phyloP scores from a whole-genome alignment of 1,140 invertebrate species.

The Ruditapes philippinarum region DNA sequence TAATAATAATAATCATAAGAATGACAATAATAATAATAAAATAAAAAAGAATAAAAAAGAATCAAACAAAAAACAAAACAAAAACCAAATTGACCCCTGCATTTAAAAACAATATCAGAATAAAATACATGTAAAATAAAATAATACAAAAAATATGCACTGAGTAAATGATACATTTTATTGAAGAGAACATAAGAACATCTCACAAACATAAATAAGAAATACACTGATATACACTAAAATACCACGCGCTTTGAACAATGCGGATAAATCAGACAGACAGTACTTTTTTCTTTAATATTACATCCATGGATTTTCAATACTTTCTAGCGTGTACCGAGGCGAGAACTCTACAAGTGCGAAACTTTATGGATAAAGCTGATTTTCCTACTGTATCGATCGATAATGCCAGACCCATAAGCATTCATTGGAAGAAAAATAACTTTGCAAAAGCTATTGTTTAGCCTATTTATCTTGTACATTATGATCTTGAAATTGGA shows the following conservation, averaged over 20 bases:
- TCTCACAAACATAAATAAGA: no score
- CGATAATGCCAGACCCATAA: conserved; percentile 33
- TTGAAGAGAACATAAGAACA: no score
- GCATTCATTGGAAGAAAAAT: conserved; percentile 1
- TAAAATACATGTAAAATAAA: no score
- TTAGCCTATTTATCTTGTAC: background rate
- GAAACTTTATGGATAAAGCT: conserved; percentile 38
- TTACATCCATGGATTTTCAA: conserved; percentile 43
- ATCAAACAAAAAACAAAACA: no score
- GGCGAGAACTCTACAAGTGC: conserved; percentile 49
- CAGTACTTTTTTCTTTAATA: conserved; percentile 19
- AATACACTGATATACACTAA: no score
- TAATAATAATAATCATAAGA: background rate
- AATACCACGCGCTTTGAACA: no score
- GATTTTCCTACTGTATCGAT: conserved; percentile 35
- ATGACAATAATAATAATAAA: background rate
- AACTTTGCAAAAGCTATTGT: conserved; percentile 30
- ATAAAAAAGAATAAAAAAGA: background rate
- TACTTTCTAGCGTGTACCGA: conserved; percentile 24
- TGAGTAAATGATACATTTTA: no score
- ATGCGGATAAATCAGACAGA: background rate
- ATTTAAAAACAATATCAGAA: no score
- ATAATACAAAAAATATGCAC: no score
- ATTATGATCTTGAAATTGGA: background rate
- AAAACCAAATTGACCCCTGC: no score